Evolutionary conservation across 1,140 invertebrate species (phyloP), one percentile per base, ranked within the genome.

Genomic region (Brachionus angularis): DNA sequence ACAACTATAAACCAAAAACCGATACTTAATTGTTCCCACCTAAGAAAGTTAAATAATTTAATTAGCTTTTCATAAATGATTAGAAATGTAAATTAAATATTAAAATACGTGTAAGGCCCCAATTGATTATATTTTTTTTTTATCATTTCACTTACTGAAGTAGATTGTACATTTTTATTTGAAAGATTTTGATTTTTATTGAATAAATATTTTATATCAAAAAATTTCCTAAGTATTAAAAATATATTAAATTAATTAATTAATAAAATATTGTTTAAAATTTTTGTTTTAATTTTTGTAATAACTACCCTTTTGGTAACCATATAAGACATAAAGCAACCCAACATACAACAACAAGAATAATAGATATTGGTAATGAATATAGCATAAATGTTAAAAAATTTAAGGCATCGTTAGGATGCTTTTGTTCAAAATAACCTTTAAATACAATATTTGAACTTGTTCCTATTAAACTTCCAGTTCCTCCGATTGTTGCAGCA

Each of bases 401-500:
- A 34, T 18, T 36, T 7, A 58, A 5, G 12, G 16, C 25, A 34
- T 31, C 25, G 8, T 29, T n/a, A 1, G 53, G 7, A 58, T 36
- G 16, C 8, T 23, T 58, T 2, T 18, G 12, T n/a, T 88, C 86
- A 72, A 86, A 85, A 64, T 88, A 85, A 7, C 86, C 88, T 78
- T 89, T 89, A 73, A 91, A 87, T 0, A 89, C 88, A 7, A 91
- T 84, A 80, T 93, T 92, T 16, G 89, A 89, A 5, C 88, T 88
- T 0, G 89, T 90, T 1, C 90, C 91, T 7, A 90, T 89, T 1
- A 93, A 79, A 0, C 89, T 89, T 1, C 89, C 88, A 42, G 87
- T 88, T 12, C 90, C 90, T 7, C 90, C 90, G 25, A 91, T 77
- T 42, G 82, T 83, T 1, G 89, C 85, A 0, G 89, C 86, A 75